Conservation (phyloP, 1,140 invertebrate species). For the Panulirus ornatus region DNA sequence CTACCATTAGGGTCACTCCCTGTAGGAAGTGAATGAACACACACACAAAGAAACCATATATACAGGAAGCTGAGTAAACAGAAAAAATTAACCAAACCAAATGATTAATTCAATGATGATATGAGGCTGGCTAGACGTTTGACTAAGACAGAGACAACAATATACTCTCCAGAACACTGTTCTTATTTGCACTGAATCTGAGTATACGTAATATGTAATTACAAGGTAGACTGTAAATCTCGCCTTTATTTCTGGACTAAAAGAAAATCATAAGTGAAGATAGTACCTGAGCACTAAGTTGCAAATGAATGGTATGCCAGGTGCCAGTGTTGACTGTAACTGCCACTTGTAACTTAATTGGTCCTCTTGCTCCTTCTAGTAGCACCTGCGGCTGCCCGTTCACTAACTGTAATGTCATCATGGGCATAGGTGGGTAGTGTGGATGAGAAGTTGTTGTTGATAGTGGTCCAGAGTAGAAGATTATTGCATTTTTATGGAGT, state of each 20-base stretch:
- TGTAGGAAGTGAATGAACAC: background rate
- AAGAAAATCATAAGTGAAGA: no score
- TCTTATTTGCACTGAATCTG: no score
- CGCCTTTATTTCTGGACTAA: no score
- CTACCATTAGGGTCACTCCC: conserved; percentile 52
- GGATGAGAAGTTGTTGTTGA: conserved; percentile 76
- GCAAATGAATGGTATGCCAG: conserved; percentile 55
- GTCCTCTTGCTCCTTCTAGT: conserved; percentile 52
- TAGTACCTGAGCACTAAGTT: conserved; percentile 48
- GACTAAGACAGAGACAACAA: no score
- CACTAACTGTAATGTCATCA: conserved; percentile 43
- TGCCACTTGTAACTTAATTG: conserved; percentile 27
- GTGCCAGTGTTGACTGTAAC: conserved; percentile 9
- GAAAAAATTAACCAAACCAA: no score
- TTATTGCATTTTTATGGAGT: conserved; percentile 90
- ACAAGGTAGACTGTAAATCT: no score
- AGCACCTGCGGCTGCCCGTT: conserved; percentile 35
- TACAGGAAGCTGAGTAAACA: no score
- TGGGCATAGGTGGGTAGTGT: conserved; percentile 23
- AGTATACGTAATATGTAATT: no score
- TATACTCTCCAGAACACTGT: no score
- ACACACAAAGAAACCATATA: no score
- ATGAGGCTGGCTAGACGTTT: no score
- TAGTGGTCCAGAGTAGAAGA: conserved; percentile 97
- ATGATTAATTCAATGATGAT: no score